Evolutionary conservation across 2,113 vertebrate genomes (phyloP).

Genomic region (Pseudopodoces humilis): DNA sequence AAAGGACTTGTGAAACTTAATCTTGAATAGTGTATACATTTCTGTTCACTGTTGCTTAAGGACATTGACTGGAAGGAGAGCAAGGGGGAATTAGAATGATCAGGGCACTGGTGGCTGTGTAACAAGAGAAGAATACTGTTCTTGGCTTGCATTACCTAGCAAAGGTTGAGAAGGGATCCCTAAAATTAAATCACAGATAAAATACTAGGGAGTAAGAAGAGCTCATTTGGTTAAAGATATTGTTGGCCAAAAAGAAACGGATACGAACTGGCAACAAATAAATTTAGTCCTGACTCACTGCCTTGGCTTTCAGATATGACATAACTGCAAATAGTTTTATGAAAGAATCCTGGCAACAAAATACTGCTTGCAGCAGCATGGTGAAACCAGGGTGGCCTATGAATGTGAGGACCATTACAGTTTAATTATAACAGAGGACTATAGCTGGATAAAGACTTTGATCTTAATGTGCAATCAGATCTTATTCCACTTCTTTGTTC

Average conservation of each 20-base stretch:
- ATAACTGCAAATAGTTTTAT: neutral
- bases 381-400: neutral
- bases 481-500: neutral
- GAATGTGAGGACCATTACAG: neutral
- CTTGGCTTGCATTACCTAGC: neutral
- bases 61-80: neutral
- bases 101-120: neutral
- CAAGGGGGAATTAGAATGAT: neutral
- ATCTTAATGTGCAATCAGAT: neutral
- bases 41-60: neutral
- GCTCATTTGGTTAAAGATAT: neutral
- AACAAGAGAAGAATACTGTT: neutral
- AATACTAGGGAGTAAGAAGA: neutral
- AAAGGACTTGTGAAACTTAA: neutral
- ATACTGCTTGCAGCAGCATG: neutral
- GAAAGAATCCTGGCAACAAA: neutral
- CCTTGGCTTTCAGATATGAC: neutral
- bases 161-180: neutral
- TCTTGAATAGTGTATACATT: neutral
- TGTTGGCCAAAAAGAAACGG: slow-evolving; percentile 9
- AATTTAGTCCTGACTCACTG: slow-evolving; percentile 19
- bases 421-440: neutral
- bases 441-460: neutral
- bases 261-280: slow-evolving; percentile 11
- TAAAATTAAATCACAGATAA: slow-evolving; percentile 26